These are phyloP conservation scores for Lasiurus borealis DNA, from an alignment of 2,113 vertebrate genomes.

Conservation along the genomic window DNA sequence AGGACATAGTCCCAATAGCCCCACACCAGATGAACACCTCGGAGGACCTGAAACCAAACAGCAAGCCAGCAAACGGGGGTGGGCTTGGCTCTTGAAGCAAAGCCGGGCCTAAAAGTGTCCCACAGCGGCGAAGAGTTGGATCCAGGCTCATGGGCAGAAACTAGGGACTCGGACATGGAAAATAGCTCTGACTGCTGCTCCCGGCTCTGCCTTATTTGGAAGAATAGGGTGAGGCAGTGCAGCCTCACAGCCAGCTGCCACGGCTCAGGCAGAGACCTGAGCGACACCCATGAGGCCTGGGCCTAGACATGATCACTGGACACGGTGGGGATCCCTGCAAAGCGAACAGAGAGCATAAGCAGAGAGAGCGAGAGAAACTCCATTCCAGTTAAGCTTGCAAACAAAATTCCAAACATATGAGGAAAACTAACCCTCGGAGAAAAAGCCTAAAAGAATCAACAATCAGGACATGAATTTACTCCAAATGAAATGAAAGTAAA, in stretches of 20 bases:
- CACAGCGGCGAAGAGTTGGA: background rate
- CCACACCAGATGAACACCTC: background rate
- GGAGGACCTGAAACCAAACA: background rate
- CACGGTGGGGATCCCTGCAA: background rate
- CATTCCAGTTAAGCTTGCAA: background rate
- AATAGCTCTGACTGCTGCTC: background rate
- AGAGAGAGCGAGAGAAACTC: background rate
- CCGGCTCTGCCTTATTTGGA: background rate
- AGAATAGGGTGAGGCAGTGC: background rate
- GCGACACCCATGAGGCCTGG: background rate
- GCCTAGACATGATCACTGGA: background rate
- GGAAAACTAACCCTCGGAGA: background rate
- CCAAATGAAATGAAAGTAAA: conserved; percentile 10
- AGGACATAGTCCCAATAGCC: background rate
- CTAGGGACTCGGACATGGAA: background rate
- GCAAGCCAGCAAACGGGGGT: background rate
- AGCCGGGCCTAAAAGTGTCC: background rate
- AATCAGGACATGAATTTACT: background rate
- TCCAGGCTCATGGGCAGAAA: background rate
- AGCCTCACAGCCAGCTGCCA: background rate
- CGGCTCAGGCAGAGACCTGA: background rate
- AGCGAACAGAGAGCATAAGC: background rate
- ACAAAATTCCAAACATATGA: background rate
- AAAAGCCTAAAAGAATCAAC: background rate
- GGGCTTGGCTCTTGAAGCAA: background rate